These are phyloP conservation scores for Sussaba pulchella DNA, from an alignment of 2,888 invertebrate species.

Conservation along the genomic window DNA sequence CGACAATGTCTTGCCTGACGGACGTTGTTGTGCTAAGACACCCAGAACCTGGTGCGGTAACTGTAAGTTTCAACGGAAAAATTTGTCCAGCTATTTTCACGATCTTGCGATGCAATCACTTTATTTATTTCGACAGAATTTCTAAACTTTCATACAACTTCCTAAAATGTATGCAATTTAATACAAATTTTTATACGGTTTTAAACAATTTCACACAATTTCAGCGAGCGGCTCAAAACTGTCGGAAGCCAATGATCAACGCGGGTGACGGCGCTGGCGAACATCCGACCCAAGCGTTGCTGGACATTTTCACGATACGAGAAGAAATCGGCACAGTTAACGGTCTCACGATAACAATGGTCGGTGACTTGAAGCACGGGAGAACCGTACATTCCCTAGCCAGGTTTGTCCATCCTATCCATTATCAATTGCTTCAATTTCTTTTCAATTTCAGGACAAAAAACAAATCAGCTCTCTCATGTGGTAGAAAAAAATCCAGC, in stretches of 20 bases:
- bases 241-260: constrained; percentile 97
- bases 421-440: no score
- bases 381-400: constrained; percentile 99
- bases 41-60: constrained; percentile 95
- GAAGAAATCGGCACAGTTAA: constrained; percentile 99
- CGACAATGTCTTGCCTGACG: constrained; percentile 95
- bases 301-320: constrained; percentile 99
- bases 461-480: not conserved
- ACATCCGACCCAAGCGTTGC: constrained; percentile 98
- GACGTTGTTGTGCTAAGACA: constrained; percentile 98
- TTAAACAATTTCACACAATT: no score
- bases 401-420: constrained; percentile 83
- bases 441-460: no score
- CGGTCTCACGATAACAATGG: constrained; percentile 98
- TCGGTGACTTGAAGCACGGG: constrained; percentile 99
- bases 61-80: constrained; percentile 86
- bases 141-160: no score
- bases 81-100: no score
- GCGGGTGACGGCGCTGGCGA: constrained; percentile 99
- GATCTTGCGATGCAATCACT: no score
- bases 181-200: no score
- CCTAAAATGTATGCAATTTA: no score
- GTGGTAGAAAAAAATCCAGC: not conserved
- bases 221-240: constrained; percentile 92
- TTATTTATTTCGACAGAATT: no score